Base-by-base conservation (phyloP, 35 echinoderm and acorn worm species). In the Apostichopus japonicus region DNA sequence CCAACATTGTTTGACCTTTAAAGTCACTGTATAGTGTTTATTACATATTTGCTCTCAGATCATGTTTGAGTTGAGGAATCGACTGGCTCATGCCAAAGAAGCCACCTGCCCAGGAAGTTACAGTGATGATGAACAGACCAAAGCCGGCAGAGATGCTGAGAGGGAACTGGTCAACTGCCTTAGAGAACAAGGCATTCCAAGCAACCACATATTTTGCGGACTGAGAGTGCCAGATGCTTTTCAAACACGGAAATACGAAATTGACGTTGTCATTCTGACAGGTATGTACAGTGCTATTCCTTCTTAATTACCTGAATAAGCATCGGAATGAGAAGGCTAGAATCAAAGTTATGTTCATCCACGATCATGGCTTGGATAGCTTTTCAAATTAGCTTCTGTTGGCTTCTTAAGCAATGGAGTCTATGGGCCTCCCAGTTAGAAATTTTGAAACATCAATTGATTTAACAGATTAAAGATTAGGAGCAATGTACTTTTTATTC, bases 191-290 rank as follows among this genome's bases (percentile, higher is more conserved):
- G 94, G 94, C 25, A 78, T 98, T 15, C 95, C 93, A 24, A 70
- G 27, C 63, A 65, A 51, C 10, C 80, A 94, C 73, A 90, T 98
- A 62, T 98, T 94, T 83, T 87, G 91, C 55, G 93, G 95, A 14
- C 88, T 98, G 19, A 75, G 97, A 58, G 94, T 98, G 53, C 95
- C 97, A 51, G 97, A 98, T 72, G 79, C 86, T 19, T 98, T 98
- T 58, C 97, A 96, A 80, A 98, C 95, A 56, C 90, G 91, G 73
- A 94, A 92, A 81, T 87, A 94, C 93, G 97, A 98, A 93, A 98
- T 98, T 73, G 97, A 98, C 90, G 57, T 96, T 53, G 97, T 98
- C 7, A 87, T 96, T 54, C 56, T 98, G 4, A 94, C 97, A 94
- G 97, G 97, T 98, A 94, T 95, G 97, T 98, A 75, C 77, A 78